Conservation (phyloP, 1,140 invertebrate species). For the Eumaeus atala region DNA sequence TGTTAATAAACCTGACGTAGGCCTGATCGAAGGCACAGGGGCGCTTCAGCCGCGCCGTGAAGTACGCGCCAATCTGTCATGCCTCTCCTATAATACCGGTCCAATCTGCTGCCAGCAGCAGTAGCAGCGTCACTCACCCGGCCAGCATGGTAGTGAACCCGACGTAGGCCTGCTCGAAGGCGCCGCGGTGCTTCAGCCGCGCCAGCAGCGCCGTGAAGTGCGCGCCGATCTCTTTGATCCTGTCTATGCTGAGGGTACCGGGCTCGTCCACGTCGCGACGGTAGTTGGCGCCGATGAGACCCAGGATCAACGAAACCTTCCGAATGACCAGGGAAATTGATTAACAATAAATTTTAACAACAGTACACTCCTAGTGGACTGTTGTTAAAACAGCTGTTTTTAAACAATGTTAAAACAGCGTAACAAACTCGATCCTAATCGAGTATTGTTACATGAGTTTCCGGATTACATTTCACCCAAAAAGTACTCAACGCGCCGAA, state of each 20-base stretch:
- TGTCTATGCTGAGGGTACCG: conserved; percentile 36
- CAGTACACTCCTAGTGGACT: too few relatives aligned
- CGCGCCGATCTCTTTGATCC: conserved; percentile 79
- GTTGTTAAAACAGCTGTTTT: too few relatives aligned
- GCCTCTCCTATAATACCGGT: too few relatives aligned
- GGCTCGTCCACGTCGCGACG: conserved; percentile 15
- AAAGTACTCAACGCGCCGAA: too few relatives aligned
- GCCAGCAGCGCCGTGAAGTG: conserved; percentile 83
- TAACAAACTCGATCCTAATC: too few relatives aligned
- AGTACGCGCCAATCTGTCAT: too few relatives aligned
- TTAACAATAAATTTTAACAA: background rate
- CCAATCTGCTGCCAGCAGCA: background rate
- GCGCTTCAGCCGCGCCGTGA: too few relatives aligned
- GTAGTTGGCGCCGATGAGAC: conserved; percentile 63
- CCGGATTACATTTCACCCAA: too few relatives aligned
- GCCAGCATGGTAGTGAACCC: conserved; percentile 87
- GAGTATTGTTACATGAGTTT: too few relatives aligned
- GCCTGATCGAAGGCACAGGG: too few relatives aligned
- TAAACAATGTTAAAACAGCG: too few relatives aligned
- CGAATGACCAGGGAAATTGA: conserved; percentile 5
- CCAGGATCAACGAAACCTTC: conserved; percentile 71
- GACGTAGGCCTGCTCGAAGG: conserved; percentile 95
- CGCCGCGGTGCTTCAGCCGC: conserved; percentile 93
- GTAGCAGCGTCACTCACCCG: conserved; percentile 32
- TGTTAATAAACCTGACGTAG: too few relatives aligned